These are phyloP conservation scores for Machimus rusticus DNA, from an alignment of 2,888 invertebrate species.

Conservation along the genomic window DNA sequence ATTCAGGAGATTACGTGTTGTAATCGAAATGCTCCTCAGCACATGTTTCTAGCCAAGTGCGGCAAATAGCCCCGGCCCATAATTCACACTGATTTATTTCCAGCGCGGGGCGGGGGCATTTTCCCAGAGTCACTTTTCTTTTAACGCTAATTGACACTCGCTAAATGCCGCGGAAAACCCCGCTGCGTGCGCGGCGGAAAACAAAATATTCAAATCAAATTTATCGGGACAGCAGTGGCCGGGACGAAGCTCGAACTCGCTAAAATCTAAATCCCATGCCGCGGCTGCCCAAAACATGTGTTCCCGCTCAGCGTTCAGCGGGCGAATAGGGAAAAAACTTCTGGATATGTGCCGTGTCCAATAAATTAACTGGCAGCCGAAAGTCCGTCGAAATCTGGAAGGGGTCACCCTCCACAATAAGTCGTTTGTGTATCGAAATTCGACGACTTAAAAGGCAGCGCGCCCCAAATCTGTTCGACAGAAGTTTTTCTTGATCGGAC, in stretches of 20 bases:
- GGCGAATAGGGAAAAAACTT: background rate
- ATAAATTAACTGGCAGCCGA: slow-evolving; percentile 29
- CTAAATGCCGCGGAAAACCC: background rate
- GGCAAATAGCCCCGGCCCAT: background rate
- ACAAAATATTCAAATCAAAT: slow-evolving; percentile 13
- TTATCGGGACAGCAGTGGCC: background rate
- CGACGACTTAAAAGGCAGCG: slow-evolving; percentile 17
- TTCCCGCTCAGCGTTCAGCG: background rate
- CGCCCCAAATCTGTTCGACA: slow-evolving; percentile 3
- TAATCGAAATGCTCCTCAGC: background rate
- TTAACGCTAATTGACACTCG: background rate
- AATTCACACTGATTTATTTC: background rate
- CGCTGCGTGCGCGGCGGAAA: background rate
- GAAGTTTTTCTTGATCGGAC: slow-evolving; percentile 3
- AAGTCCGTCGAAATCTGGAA: slow-evolving; percentile 15
- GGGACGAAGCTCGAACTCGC: background rate
- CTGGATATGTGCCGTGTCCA: slow-evolving; percentile 10
- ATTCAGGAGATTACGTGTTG: background rate
- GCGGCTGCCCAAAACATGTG: background rate
- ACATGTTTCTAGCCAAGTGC: background rate
- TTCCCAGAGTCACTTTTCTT: background rate
- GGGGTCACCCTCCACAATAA: slow-evolving; percentile 15
- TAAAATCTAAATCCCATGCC: slow-evolving; percentile 23
- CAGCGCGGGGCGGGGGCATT: background rate
- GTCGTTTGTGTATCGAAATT: slow-evolving; percentile 18